These are phyloP conservation scores for Drusus annulatus DNA, from an alignment of 1,140 invertebrate genomes.

Conservation along the genomic window DNA sequence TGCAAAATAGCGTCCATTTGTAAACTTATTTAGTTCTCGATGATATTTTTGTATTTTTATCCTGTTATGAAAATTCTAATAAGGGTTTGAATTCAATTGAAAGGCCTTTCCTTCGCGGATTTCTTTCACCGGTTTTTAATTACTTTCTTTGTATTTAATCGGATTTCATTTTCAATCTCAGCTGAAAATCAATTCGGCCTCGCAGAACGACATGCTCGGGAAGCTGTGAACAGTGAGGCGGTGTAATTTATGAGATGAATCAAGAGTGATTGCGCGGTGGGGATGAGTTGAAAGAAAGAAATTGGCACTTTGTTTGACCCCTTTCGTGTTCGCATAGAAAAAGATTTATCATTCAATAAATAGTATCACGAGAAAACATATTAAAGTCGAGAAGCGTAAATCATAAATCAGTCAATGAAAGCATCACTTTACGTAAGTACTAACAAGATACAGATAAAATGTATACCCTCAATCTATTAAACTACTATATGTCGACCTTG, in stretches of 20 bases:
- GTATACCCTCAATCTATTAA: too few species aligned
- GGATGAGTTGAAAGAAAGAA: slow-evolving; percentile 53
- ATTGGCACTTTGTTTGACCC: slow-evolving; percentile 54
- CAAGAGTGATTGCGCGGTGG: slow-evolving; percentile 40
- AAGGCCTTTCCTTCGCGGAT: too few species aligned
- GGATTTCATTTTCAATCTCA: slow-evolving; percentile 18
- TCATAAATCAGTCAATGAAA: too few species aligned
- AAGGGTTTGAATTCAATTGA: too few species aligned
- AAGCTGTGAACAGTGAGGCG: not conserved
- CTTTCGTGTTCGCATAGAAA: slow-evolving; percentile 23
- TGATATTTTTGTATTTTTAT: too few species aligned
- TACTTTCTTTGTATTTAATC: slow-evolving; percentile 22
- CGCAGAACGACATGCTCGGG: not conserved
- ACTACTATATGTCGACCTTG: too few species aligned
- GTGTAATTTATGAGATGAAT: slow-evolving; percentile 45
- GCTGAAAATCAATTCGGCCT: slow-evolving; percentile 5
- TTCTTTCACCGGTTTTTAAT: slow-evolving; percentile 23
- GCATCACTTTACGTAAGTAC: too few species aligned
- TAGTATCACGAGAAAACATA: not conserved
- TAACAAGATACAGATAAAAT: too few species aligned
- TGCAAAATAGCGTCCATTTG: too few species aligned
- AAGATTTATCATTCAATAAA: slow-evolving; percentile 31
- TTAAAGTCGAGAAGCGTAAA: too few species aligned
- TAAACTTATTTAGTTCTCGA: too few species aligned
- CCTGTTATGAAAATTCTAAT: too few species aligned